Evolutionary conservation across 2,113 vertebrate genomes (phyloP).

Genomic region (Crotalus horridus): DNA sequence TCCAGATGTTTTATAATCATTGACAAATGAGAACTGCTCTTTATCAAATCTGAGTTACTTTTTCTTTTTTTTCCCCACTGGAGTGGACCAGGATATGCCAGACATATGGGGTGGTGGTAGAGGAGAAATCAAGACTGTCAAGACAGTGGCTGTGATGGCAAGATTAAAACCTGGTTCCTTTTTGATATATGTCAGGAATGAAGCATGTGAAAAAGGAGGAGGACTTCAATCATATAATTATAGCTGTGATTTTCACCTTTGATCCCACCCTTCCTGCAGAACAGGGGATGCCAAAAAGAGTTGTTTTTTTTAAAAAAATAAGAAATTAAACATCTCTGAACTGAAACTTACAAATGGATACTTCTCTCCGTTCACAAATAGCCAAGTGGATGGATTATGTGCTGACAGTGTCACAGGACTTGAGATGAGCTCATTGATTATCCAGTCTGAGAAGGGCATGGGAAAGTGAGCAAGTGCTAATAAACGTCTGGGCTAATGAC

Average conservation of each 20-base stretch:
- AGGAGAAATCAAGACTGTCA: not conserved
- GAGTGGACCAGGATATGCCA: not conserved
- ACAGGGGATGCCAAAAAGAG: not conserved
- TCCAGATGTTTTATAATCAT: not conserved
- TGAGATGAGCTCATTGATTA: conserved; percentile 26
- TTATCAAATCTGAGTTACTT: not conserved
- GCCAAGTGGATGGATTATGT: conserved; percentile 22
- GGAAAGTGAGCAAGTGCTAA: conserved; percentile 22
- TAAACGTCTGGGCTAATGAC: not conserved
- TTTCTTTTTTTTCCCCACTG: not conserved
- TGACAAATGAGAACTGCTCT: not conserved
- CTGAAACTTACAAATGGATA: conserved; percentile 15
- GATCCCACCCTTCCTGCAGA: not conserved
- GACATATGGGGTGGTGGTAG: not conserved
- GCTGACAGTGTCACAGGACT: conserved; percentile 25
- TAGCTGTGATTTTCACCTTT: not conserved
- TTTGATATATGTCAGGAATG: not conserved
- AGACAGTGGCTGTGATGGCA: not conserved
- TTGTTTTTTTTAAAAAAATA: not conserved
- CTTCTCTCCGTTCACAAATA: conserved; percentile 16
- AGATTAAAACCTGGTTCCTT: not conserved
- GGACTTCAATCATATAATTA: not conserved
- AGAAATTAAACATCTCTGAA: not conserved
- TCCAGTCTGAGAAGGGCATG: not conserved
- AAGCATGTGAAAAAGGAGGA: not conserved